These are phyloP conservation scores for Trileptium ribeirensis DNA, from an alignment of 2,888 invertebrate species.

Conservation along the genomic window DNA sequence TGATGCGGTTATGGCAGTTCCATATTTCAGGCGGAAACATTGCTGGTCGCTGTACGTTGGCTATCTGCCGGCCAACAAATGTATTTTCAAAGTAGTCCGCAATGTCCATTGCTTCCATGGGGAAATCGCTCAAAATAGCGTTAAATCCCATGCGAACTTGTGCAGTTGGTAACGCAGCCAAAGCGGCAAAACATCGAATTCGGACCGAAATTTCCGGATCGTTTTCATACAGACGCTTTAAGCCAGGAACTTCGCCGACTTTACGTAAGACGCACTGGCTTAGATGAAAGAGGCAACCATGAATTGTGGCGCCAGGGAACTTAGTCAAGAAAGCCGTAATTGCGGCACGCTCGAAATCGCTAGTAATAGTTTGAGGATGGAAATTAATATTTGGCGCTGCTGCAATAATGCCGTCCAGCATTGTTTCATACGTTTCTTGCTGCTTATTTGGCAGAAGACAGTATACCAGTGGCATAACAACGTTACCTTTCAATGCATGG, in stretches of 20 bases:
- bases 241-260: not conserved
- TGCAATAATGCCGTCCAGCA: too few species aligned
- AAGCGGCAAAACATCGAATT: not conserved
- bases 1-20: not conserved
- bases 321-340: not conserved
- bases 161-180: not conserved
- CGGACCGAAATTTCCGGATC: not conserved
- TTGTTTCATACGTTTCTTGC: too few species aligned
- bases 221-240: not conserved
- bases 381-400: too few species aligned
- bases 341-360: not conserved
- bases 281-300: not conserved
- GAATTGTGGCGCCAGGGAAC: not conserved
- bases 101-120: not conserved
- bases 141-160: not conserved
- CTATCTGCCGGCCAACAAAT: not conserved
- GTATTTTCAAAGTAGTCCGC: not conserved
- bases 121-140: not conserved
- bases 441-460: too few species aligned
- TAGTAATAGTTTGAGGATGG: not conserved
- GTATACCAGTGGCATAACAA: too few species aligned
- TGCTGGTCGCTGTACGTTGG: too few species aligned
- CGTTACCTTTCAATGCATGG: too few species aligned
- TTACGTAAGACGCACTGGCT: not conserved
- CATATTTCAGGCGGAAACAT: not conserved